Base-by-base conservation (phyloP, 2,888 invertebrate species). In the Parthenolecanium corni region DNA sequence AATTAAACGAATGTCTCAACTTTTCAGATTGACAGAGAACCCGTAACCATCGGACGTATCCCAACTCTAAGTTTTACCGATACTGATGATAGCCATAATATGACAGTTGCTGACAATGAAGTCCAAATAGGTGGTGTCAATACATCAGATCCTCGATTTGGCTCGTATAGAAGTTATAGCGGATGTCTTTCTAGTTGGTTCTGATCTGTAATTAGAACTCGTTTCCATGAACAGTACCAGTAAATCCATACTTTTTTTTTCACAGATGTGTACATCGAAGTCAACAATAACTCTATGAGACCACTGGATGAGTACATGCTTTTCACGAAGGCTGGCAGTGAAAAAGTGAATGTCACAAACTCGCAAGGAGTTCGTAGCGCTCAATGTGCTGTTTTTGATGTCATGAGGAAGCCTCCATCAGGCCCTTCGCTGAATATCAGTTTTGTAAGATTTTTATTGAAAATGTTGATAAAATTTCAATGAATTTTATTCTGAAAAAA, bases 261-360 rank as follows among this genome's bases (percentile, higher is more conserved):
- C 23, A 1, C 74, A 91, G 91, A 92, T 73, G 86, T 92, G 52
- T 84, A 88, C 67, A 83, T 92, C 65, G 84, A 87, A 75, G 84
- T 92, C 65, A 89, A 90, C 72, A 83, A 83, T 65, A 79, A 84
- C 67, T 77, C 78, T 64, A 89, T 92, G 86, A 89, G 89, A 70
- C 91, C 92, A 0, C 74, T 92, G 52, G 90, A 91, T 73, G 91
- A 91, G 71, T 91, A 91, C 73, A 90, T 91, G 89, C 75, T 89
- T n/a, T 90, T 89, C 72, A 89, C 88, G 3, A 86, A 87, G 69
- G 83, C 84, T 14, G 87, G 85, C 62, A 83, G 86, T 21, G 87
- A 89, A 72, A 86, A 86, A 68, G 87, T 91, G 21, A 84, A 88
- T 64, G 89, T 88, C n/a, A 86, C 88, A 12, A 89, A 88, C 72